Percentiles rank a stretch among this genome's conserved stretches.
These are phyloP conservation scores for Drosophila diplacantha DNA, from an alignment of 2,888 invertebrate genomes.

Conservation along the genomic window DNA sequence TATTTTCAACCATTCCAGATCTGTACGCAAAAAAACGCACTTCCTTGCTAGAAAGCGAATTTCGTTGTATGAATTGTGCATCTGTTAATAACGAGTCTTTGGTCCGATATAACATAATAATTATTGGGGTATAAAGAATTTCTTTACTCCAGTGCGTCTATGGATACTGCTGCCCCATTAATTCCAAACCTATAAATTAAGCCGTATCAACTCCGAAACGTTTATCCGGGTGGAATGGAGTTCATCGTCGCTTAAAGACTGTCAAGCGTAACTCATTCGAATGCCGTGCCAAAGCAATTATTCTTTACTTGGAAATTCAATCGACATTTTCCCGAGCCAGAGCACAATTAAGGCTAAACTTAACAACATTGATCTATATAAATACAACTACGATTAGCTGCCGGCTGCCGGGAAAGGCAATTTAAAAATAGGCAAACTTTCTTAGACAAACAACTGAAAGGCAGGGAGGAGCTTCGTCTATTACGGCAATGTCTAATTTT, in stretches of 20 bases:
- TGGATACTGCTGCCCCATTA: background rate
- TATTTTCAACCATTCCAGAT: no score
- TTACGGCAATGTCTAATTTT: constrained; percentile 19
- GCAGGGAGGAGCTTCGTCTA: background rate
- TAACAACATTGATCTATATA: constrained; percentile 36
- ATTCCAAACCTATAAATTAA: constrained; percentile 2
- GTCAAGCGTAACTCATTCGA: constrained; percentile 7
- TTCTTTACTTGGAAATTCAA: constrained; percentile 18
- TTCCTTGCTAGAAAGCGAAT: no score
- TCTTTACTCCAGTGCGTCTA: background rate
- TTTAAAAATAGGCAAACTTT: constrained; percentile 39
- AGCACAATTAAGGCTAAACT: constrained; percentile 7
- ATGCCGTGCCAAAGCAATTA: constrained; percentile 11
- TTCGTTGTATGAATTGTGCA: background rate
- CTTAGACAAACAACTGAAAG: constrained; percentile 1
- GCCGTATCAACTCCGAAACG: background rate
- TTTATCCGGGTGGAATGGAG: background rate
- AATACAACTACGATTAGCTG: constrained; percentile 27
- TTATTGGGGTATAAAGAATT: no score
- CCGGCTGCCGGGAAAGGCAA: constrained; percentile 3
- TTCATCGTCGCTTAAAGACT: background rate
- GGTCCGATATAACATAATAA: background rate
- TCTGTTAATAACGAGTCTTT: background rate
- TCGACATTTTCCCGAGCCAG: constrained; percentile 7
- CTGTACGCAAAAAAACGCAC: no score